Conservation (phyloP, 2,797 vertebrate genomes). For the Acridotheres tristis region DNA sequence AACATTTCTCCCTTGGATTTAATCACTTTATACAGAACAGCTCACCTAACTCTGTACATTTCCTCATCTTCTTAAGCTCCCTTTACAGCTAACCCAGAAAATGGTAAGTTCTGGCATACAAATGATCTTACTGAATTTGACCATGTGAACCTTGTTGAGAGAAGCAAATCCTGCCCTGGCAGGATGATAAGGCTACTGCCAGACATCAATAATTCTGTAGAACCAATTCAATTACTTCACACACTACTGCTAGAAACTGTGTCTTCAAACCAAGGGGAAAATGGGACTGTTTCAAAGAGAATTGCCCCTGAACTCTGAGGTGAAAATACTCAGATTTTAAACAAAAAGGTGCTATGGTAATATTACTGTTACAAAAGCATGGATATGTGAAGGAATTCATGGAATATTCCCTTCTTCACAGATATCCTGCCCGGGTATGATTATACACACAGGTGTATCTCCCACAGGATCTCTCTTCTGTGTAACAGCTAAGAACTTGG, state of each 20-base stretch:
- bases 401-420: not conserved
- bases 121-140: not conserved
- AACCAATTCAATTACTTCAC: not conserved
- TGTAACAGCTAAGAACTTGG: not conserved
- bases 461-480: not conserved
- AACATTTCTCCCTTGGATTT: not conserved
- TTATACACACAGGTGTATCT: not conserved
- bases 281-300: not conserved
- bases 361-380: not conserved
- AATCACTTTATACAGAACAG: not conserved
- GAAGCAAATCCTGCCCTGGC: not conserved
- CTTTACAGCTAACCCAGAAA: not conserved
- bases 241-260: not conserved
- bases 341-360: not conserved
- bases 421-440: not conserved
- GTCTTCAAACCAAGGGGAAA: not conserved
- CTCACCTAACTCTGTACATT: not conserved
- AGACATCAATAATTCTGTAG: not conserved
- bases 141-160: not conserved
- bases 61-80: not conserved
- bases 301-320: not conserved
- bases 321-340: not conserved
- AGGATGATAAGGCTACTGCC: not conserved
- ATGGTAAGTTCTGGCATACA: not conserved
- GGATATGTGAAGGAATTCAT: not conserved